Evolutionary conservation across 2,113 vertebrate genomes (phyloP).

Genomic region (Panthera leo): DNA sequence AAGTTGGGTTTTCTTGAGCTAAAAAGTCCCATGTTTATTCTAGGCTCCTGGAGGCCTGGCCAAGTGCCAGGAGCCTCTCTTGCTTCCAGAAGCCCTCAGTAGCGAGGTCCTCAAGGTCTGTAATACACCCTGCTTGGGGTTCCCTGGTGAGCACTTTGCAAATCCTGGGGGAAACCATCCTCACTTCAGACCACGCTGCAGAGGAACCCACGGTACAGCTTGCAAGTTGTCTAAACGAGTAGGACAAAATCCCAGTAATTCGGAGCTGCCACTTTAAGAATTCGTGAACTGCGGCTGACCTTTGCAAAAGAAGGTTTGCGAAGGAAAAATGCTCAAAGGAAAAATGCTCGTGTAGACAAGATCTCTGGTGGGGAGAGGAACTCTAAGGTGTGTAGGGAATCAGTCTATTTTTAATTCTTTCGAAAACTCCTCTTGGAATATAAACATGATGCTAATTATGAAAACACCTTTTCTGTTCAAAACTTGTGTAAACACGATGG

Average conservation of each 20-base stretch:
- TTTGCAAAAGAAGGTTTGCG: constrained; percentile 45
- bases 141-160: background rate
- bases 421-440: background rate
- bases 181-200: background rate
- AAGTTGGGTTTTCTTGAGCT: background rate
- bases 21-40: background rate
- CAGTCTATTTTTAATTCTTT: constrained; percentile 61
- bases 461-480: constrained; percentile 58
- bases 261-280: background rate
- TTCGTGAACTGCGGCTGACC: constrained; percentile 57
- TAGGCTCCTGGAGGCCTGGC: background rate
- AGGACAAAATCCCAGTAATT: background rate
- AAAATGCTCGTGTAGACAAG: constrained; percentile 60
- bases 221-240: background rate
- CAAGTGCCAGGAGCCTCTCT: background rate
- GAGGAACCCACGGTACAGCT: background rate
- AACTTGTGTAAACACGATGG: background rate
- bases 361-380: background rate
- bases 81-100: too few relatives aligned
- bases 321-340: constrained; percentile 59
- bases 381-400: constrained; percentile 32
- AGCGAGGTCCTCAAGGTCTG: background rate
- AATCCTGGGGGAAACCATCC: background rate
- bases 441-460: constrained; percentile 49
- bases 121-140: fast-evolving